phyloP scores from a whole-genome alignment of 2,888 invertebrate genomes.

The Synanthedon myopaeformis region DNA sequence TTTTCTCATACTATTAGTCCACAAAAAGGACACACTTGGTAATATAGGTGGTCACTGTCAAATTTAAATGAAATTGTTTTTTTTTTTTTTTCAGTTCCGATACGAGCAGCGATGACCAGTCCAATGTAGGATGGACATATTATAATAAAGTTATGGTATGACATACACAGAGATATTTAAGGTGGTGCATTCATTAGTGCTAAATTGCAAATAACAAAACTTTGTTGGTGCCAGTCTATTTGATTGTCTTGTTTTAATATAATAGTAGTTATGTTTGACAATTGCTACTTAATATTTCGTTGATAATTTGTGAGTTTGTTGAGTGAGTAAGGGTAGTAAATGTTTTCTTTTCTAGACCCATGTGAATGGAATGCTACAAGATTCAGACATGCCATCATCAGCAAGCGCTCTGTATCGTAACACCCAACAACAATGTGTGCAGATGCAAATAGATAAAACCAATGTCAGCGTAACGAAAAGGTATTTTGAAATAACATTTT shows the following conservation, averaged over 20 bases:
- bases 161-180: background rate
- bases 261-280: too few species aligned
- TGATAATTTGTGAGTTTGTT: too few species aligned
- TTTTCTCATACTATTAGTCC: background rate
- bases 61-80: slow-evolving; percentile 1
- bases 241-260: too few species aligned
- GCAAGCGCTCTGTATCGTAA: slow-evolving; percentile 53
- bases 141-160: slow-evolving; percentile 78
- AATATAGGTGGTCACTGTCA: too few species aligned
- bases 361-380: slow-evolving; percentile 62
- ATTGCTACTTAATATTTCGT: too few species aligned
- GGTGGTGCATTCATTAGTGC: too few species aligned
- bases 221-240: too few species aligned
- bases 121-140: slow-evolving; percentile 77
- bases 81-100: slow-evolving; percentile 49
- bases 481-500: slow-evolving; percentile 15
- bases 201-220: too few species aligned
- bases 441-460: slow-evolving; percentile 60
- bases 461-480: slow-evolving; percentile 61
- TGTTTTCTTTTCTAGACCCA: slow-evolving; percentile 38
- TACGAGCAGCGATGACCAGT: slow-evolving; percentile 64
- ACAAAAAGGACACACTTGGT: too few species aligned
- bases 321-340: background rate
- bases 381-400: slow-evolving; percentile 62
- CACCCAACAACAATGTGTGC: slow-evolving; percentile 46